Base-by-base conservation (phyloP, 2,888 invertebrate genomes). In the Thereva unica region DNA sequence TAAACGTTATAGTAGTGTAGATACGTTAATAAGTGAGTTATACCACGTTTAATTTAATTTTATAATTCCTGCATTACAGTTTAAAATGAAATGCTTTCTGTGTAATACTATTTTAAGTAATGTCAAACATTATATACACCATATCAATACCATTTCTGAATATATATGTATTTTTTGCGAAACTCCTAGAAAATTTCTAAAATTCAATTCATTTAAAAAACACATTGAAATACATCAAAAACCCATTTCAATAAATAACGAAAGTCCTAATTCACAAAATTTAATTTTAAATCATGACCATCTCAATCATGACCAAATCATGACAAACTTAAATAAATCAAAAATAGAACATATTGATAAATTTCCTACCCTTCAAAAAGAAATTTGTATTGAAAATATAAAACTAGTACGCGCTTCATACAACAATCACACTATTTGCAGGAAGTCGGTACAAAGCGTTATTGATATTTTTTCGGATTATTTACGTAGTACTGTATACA, bases 171-270 rank as follows among this genome's bases (percentile, higher is more conserved):
- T 38, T 3, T 12, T 10, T n/a, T 56, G 12, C 12, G 41, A 34
- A 44, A n/a, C 44, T 56, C 12, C 42, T 34, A 56, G 56, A 42
- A 5, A 44, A 23, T 56, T 56, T 41, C 9, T 41, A 34, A 56
- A 56, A 56, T 42, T 56, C 2, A 41, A 56, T 56, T 56, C 56
- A 34, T 56, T 56, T 44, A 54, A 54, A 54, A 54, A 56, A 12
- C 56, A 56, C 10, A 23, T 56, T 10, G 7, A 44, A 56, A 23
- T 41, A 23, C 42, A 56, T 56, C n/a, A 10, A 34, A 45, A 45
- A 9, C 4, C 5, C 4, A 45, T 4, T 45, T 45, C 9, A 45
- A 45, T 10, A 45, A 6, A 9, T 45, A 7, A 4, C 6, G 4
- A 7, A n/a, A 45, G 10, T 9, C 9, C 9, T n/a, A 45, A 4